Evolutionary conservation across 2,113 vertebrate genomes (phyloP).

Genomic region (Syngnathoides biaculeatus): DNA sequence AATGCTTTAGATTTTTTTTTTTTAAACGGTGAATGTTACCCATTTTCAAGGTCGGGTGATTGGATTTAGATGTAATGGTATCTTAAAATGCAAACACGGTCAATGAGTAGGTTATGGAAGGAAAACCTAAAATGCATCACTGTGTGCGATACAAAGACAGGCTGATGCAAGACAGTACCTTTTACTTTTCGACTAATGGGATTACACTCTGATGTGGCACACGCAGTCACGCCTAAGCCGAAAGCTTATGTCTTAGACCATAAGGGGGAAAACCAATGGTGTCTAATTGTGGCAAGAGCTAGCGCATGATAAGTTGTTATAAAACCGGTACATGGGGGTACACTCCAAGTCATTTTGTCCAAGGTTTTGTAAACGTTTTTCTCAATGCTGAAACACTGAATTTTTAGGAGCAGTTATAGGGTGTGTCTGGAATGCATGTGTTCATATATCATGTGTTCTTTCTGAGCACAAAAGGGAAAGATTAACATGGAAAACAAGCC

Average conservation of each 20-base stretch:
- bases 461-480: conserved; percentile 25
- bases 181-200: conserved; percentile 61
- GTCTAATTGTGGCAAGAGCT: conserved; percentile 56
- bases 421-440: conserved; percentile 17
- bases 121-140: background rate
- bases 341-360: conserved; percentile 14
- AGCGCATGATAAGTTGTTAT: conserved; percentile 43
- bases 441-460: conserved; percentile 12
- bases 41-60: background rate
- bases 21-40: background rate
- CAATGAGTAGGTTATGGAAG: background rate
- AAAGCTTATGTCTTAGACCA: conserved; percentile 57
- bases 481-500: conserved; percentile 13
- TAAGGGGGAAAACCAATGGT: conserved; percentile 39
- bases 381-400: conserved; percentile 25
- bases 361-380: conserved; percentile 29
- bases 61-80: background rate
- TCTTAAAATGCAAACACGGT: background rate
- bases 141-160: conserved; percentile 26
- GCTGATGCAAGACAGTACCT: conserved; percentile 23
- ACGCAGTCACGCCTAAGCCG: conserved; percentile 57
- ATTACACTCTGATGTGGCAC: conserved; percentile 61
- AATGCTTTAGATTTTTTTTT: background rate
- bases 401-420: conserved; percentile 26
- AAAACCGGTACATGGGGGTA: conserved; percentile 26